phyloP scores from a whole-genome alignment of 2,797 vertebrate genomes.

The Pangasius mekongensis region DNA sequence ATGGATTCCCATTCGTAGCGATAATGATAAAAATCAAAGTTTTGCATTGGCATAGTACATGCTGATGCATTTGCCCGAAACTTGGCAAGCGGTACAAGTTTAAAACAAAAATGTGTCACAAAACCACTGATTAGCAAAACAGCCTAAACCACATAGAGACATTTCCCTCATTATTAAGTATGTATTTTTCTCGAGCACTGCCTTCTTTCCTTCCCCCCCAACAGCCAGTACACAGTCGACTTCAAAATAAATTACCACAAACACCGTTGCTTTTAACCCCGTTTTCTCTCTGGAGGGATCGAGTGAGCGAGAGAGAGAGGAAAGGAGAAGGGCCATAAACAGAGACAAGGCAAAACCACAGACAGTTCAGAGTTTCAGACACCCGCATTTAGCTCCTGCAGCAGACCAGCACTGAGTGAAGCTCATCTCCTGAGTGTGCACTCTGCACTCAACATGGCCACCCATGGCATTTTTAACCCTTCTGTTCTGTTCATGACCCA shows the following conservation, averaged over 20 bases:
- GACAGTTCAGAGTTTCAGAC: slow-evolving; percentile 48
- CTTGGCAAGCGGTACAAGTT: slow-evolving; percentile 47
- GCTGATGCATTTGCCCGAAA: slow-evolving; percentile 15
- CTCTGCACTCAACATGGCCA: slow-evolving; percentile 34
- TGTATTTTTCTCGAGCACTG: slow-evolving; percentile 14
- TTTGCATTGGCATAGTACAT: slow-evolving; percentile 29
- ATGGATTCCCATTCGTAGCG: neutral
- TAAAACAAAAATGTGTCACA: slow-evolving; percentile 58
- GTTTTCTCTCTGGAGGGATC: slow-evolving; percentile 35
- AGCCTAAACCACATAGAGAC: slow-evolving; percentile 54
- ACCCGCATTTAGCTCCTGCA: slow-evolving; percentile 51
- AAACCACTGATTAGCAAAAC: slow-evolving; percentile 63
- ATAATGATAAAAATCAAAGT: slow-evolving; percentile 26
- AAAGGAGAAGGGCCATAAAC: slow-evolving; percentile 34
- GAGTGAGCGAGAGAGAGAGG: neutral
- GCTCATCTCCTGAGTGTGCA: slow-evolving; percentile 30
- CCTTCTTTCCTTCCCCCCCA: slow-evolving; percentile 6
- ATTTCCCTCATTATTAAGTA: slow-evolving; percentile 51
- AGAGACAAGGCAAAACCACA: slow-evolving; percentile 56
- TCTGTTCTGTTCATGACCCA: slow-evolving; percentile 5
- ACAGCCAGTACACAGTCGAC: slow-evolving; percentile 6
- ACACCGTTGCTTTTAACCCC: slow-evolving; percentile 49
- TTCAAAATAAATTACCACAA: slow-evolving; percentile 51
- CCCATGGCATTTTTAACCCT: slow-evolving; percentile 17
- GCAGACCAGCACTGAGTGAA: slow-evolving; percentile 33